phyloP scores from a whole-genome alignment of 2,888 invertebrate species.

The Lasioglossum pauxillum region DNA sequence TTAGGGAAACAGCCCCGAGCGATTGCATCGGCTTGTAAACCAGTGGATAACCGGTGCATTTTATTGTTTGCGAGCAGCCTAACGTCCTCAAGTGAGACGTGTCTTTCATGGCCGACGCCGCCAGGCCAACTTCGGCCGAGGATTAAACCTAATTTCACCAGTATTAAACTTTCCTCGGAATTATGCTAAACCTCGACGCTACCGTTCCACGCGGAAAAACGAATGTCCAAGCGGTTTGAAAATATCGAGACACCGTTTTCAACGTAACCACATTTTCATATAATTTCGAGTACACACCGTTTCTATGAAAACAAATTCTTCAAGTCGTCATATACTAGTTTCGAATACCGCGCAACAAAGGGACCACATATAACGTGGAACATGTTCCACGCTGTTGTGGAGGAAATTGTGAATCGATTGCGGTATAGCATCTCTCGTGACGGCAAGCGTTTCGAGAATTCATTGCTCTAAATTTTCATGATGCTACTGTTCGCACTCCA shows the following conservation, averaged over 20 bases:
- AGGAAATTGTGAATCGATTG: slow-evolving; percentile 8
- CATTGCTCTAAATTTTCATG: slow-evolving; percentile 4
- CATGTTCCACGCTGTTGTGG: not conserved
- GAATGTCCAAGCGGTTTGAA: not conserved
- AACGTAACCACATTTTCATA: not conserved
- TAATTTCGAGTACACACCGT: not conserved
- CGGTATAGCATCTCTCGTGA: not conserved
- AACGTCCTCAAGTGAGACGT: slow-evolving; percentile 32
- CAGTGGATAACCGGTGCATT: slow-evolving; percentile 61
- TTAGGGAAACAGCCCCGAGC: slow-evolving; percentile 41
- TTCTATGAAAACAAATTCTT: not conserved
- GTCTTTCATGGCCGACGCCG: slow-evolving; percentile 14
- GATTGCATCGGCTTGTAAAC: slow-evolving; percentile 61
- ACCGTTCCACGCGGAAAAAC: not conserved
- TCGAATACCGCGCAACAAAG: not conserved
- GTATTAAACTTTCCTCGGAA: slow-evolving; percentile 44
- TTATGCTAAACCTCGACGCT: slow-evolving; percentile 11
- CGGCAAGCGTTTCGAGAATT: not conserved
- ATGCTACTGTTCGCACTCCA: not conserved
- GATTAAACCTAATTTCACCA: slow-evolving; percentile 44
- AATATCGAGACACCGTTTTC: not conserved
- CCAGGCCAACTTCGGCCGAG: not conserved
- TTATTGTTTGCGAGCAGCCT: slow-evolving; percentile 50
- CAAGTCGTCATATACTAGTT: not conserved
- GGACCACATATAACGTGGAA: not conserved